Evolutionary conservation across 2,797 vertebrate genomes (phyloP).

Genomic region (Arvicola amphibius): DNA sequence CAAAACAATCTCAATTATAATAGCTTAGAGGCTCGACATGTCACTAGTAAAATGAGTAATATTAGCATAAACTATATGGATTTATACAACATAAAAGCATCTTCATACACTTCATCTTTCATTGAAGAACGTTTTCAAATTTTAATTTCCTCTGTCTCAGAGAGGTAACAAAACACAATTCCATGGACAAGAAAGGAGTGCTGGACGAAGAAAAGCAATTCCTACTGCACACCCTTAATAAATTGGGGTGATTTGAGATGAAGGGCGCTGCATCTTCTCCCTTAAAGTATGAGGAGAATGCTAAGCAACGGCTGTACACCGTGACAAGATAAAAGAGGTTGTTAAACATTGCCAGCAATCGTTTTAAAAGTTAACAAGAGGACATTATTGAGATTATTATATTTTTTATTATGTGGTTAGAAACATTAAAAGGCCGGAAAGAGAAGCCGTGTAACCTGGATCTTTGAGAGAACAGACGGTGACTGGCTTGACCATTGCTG

Average conservation of each 20-base stretch:
- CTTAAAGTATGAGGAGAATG: background rate
- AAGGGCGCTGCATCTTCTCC: background rate
- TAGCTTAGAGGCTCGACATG: background rate
- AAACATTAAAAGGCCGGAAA: background rate
- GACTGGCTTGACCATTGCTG: conserved; percentile 20
- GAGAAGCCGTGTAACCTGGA: background rate
- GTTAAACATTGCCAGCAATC: conserved; percentile 2
- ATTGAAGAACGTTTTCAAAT: conserved; percentile 38
- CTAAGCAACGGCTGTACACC: background rate
- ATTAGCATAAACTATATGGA: background rate
- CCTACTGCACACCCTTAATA: background rate
- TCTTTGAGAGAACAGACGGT: background rate
- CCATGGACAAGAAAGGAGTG: background rate
- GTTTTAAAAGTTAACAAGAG: conserved; percentile 31
- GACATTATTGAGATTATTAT: background rate
- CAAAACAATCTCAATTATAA: background rate
- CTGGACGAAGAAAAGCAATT: background rate
- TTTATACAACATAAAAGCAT: background rate
- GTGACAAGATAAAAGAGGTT: conserved; percentile 25
- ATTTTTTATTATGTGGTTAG: conserved; percentile 3
- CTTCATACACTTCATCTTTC: background rate
- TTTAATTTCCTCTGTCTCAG: conserved; percentile 15
- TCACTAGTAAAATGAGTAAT: background rate
- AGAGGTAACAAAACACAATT: conserved; percentile 9
- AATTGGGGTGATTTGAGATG: background rate